Conservation (phyloP, 35 echinoderm and acorn worm genomes). For the Amphiura filiformis region DNA sequence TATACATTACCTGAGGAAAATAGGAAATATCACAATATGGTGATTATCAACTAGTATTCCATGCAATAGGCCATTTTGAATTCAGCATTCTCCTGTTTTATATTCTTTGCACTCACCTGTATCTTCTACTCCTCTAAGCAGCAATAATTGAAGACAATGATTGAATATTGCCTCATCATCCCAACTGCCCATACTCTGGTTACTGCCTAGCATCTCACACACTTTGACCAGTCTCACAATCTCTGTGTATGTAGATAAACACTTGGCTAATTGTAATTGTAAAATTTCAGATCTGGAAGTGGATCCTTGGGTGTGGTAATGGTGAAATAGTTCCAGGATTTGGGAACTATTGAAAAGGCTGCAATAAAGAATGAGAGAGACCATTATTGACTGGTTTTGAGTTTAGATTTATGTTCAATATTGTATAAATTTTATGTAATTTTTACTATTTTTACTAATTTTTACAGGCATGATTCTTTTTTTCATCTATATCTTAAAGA, state of each 20-base stretch:
- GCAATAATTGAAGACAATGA: neutral
- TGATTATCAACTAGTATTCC: too few species aligned
- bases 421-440: too few species aligned
- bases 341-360: neutral
- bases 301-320: neutral
- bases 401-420: too few species aligned
- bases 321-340: neutral
- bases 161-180: neutral
- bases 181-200: neutral
- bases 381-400: neutral
- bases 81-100: too few species aligned
- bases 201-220: neutral
- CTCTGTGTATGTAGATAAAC: neutral
- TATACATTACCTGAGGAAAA: too few species aligned
- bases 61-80: too few species aligned
- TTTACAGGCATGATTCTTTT: too few species aligned
- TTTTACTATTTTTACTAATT: too few species aligned
- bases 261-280: neutral
- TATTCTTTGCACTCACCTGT: too few species aligned
- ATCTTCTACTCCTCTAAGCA: neutral
- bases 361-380: too few species aligned
- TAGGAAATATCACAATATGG: too few species aligned
- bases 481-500: too few species aligned
- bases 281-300: neutral
- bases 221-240: neutral